phyloP scores from a whole-genome alignment of 2,888 invertebrate genomes.

The Temnothorax unifasciatus region DNA sequence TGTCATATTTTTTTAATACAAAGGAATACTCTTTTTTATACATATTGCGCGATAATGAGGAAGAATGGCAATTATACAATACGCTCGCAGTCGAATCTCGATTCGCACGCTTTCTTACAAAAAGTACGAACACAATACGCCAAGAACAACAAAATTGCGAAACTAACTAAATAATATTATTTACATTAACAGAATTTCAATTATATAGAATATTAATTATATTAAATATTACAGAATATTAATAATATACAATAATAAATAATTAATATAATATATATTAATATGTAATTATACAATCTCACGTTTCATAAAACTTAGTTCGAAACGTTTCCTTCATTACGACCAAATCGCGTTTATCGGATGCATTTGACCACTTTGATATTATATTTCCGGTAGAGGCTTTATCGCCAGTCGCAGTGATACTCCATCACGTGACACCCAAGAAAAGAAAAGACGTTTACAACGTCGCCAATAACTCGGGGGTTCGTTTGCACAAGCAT shows the following conservation, averaged over 20 bases:
- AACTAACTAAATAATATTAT: not conserved
- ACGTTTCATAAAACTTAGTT: not conserved
- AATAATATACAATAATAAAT: not conserved
- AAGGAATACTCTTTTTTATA: not conserved
- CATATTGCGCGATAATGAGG: not conserved
- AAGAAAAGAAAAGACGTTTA: constrained; percentile 8
- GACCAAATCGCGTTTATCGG: not conserved
- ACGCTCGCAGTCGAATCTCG: not conserved
- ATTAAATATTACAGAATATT: not conserved
- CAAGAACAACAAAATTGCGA: not conserved
- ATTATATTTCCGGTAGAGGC: constrained; percentile 8
- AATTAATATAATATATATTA: not conserved
- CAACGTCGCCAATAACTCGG: constrained; percentile 33
- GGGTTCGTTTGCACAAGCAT: constrained; percentile 11
- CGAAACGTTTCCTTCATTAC: not conserved
- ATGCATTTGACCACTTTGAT: not conserved
- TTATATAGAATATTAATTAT: not conserved
- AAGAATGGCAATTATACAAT: not conserved
- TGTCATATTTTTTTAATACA: not conserved
- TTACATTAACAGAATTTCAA: not conserved
- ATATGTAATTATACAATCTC: not conserved
- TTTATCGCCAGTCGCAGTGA: constrained; percentile 21
- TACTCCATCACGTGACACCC: not conserved
- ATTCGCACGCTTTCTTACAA: not conserved
- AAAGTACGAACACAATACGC: not conserved